Evolutionary conservation across 2,888 invertebrate genomes (phyloP).

Genomic region (Heliconius cydno): DNA sequence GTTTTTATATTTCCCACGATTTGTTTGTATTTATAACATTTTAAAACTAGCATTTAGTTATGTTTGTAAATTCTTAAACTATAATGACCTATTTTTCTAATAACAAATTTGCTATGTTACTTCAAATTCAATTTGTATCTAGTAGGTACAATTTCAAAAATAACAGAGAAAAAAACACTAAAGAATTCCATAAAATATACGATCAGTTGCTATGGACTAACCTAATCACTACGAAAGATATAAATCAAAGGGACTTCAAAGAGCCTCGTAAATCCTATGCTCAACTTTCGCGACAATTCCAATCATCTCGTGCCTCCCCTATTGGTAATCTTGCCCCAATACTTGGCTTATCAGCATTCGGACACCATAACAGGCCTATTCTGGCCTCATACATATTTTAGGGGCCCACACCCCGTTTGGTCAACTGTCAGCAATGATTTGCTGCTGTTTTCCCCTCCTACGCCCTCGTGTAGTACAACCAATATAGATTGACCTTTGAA

Average conservation of each 20-base stretch:
- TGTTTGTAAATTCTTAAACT: conserved; percentile 15
- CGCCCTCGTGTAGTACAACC: conserved; percentile 69
- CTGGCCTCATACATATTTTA: conserved; percentile 82
- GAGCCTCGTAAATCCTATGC: conserved; percentile 53
- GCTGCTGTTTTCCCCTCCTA: conserved; percentile 74
- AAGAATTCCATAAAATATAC: conserved; percentile 11
- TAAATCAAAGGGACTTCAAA: conserved; percentile 50
- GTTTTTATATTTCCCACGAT: conserved; percentile 66
- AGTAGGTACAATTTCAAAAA: background rate
- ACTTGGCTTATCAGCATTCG: conserved; percentile 83
- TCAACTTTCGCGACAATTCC: conserved; percentile 59
- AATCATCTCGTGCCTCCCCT: conserved; percentile 68
- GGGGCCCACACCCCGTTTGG: conserved; percentile 79
- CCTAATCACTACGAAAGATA: conserved; percentile 34
- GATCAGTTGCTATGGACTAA: conserved; percentile 15
- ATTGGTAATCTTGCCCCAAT: conserved; percentile 75
- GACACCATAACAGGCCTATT: conserved; percentile 82
- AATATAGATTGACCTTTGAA: conserved; percentile 52
- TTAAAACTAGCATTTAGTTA: conserved; percentile 28
- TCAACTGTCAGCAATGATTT: conserved; percentile 84
- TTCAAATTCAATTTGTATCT: background rate
- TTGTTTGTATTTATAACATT: conserved; percentile 42
- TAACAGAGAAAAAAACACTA: background rate
- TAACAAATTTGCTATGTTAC: background rate
- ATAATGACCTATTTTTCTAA: background rate